Evolutionary conservation across 2,888 invertebrate species (phyloP).

Genomic region (Hipparchia sbordonii): DNA sequence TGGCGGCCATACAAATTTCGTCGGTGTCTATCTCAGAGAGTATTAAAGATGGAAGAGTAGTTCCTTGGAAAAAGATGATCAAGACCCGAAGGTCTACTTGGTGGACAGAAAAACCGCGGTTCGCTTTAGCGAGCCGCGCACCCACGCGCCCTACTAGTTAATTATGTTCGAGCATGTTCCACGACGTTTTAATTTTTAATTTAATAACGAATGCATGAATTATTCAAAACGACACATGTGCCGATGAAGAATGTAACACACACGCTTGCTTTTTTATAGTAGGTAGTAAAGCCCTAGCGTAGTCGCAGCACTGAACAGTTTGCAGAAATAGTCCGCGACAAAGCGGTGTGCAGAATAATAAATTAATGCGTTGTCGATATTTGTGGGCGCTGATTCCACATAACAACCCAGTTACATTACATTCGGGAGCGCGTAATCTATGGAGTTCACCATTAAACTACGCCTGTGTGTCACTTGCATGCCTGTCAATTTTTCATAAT

Average conservation of each 20-base stretch:
- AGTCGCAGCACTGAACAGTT: conserved; percentile 26
- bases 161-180: conserved; percentile 57
- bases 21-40: too few relatives aligned
- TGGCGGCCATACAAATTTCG: too few relatives aligned
- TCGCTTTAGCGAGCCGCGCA: too few relatives aligned
- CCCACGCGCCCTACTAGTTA: too few relatives aligned
- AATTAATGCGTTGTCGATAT: conserved; percentile 32
- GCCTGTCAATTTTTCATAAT: neutral
- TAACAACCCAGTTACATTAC: conserved; percentile 17
- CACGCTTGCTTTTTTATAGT: conserved; percentile 18
- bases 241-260: conserved; percentile 26
- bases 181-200: conserved; percentile 53
- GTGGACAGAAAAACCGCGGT: too few relatives aligned
- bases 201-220: conserved; percentile 38
- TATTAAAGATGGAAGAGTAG: too few relatives aligned
- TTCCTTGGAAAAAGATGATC: too few relatives aligned
- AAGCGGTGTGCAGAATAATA: conserved; percentile 25
- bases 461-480: neutral
- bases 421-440: conserved; percentile 10
- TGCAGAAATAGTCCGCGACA: conserved; percentile 30
- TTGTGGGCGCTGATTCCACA: conserved; percentile 26
- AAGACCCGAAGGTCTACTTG: too few relatives aligned
- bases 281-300: conserved; percentile 17
- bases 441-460: neutral
- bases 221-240: conserved; percentile 35